A percentile compares a stretch with the other conserved stretches of the same genome.
Conservation (phyloP, 2,797 vertebrate genomes). For the Limnodromus scolopaceus region DNA sequence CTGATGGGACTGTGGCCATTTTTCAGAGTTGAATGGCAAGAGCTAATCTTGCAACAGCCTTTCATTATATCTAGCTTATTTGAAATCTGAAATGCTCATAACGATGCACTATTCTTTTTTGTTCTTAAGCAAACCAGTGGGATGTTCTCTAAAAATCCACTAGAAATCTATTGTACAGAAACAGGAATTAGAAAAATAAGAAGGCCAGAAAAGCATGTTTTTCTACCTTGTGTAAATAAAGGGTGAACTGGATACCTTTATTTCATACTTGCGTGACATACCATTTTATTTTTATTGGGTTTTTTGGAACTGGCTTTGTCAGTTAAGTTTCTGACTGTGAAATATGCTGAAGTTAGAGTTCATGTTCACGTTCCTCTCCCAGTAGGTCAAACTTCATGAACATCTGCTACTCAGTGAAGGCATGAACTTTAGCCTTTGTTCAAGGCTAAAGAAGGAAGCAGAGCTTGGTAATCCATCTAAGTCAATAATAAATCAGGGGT, state of each 20-base stretch:
- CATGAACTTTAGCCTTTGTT: slow-evolving; percentile 62
- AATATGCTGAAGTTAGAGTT: slow-evolving; percentile 29
- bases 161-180: background rate
- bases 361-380: slow-evolving; percentile 44
- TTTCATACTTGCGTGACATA: background rate
- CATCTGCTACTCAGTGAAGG: slow-evolving; percentile 51
- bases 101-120: background rate
- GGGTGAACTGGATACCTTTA: background rate
- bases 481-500: slow-evolving; percentile 53
- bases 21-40: slow-evolving; percentile 31
- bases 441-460: slow-evolving; percentile 55
- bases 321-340: background rate
- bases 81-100: background rate
- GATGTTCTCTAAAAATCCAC: background rate
- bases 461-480: slow-evolving; percentile 56
- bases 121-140: background rate
- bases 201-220: background rate
- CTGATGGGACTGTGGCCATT: slow-evolving; percentile 27
- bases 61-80: slow-evolving; percentile 53
- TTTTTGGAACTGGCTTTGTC: background rate
- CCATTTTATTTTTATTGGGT: background rate
- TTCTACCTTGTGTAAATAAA: background rate
- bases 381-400: slow-evolving; percentile 55
- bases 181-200: slow-evolving; percentile 4
- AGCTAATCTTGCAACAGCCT: slow-evolving; percentile 52